Evolutionary conservation across 2,797 vertebrate species (phyloP).

Genomic region (Tenualosa thibaudeaui): DNA sequence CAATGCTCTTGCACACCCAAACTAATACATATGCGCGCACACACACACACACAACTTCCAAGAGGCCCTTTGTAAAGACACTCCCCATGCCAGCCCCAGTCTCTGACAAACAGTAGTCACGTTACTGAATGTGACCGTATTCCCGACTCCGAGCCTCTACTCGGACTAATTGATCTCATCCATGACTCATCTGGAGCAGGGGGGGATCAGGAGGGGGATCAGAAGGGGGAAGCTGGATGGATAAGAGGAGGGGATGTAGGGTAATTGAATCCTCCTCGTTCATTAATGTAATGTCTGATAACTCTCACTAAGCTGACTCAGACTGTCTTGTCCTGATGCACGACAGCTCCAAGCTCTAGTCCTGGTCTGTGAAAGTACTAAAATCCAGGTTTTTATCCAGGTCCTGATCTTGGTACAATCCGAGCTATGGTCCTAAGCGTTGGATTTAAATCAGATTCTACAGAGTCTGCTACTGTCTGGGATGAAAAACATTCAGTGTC

Average conservation of each 20-base stretch:
- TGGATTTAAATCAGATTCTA: not conserved
- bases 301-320: no score
- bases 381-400: no score
- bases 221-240: not conserved
- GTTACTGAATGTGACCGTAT: conserved; percentile 41
- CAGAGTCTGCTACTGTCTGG: not conserved
- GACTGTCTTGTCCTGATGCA: no score
- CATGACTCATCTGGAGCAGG: conserved; percentile 45
- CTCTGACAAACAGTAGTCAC: conserved; percentile 21
- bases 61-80: not conserved
- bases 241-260: not conserved
- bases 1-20: not conserved
- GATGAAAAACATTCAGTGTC: not conserved
- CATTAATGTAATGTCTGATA: not conserved
- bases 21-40: not conserved
- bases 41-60: not conserved
- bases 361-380: no score
- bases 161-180: conserved; percentile 53
- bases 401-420: not conserved
- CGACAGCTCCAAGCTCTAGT: no score
- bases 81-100: not conserved
- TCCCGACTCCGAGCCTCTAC: not conserved
- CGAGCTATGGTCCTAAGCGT: not conserved
- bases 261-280: not conserved
- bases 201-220: not conserved